These are phyloP conservation scores for Varroa destructor DNA, from an alignment of 1,140 invertebrate species.

Conservation along the genomic window DNA sequence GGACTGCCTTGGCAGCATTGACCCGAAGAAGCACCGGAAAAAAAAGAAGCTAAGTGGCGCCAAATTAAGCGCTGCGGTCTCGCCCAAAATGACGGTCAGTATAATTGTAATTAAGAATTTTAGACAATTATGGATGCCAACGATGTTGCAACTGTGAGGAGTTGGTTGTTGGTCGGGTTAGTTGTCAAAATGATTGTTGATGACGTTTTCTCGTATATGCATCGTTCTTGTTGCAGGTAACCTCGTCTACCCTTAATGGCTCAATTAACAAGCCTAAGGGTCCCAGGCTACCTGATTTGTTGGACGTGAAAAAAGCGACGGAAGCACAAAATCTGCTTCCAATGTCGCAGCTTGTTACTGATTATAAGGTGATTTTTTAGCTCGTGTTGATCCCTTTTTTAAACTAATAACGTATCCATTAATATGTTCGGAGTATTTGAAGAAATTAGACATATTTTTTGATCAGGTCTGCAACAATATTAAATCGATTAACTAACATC, in stretches of 20 bases:
- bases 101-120: no score
- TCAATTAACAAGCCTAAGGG: conserved; percentile 18
- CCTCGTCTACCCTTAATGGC: conserved; percentile 22
- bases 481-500: no score
- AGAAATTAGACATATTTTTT: no score
- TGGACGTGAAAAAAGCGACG: not conserved
- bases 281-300: conserved; percentile 10
- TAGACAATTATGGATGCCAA: no score
- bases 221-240: not conserved
- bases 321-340: not conserved
- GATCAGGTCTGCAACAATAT: no score
- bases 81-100: conserved; percentile 26
- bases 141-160: no score
- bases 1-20: conserved; percentile 21
- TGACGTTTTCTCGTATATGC: no score
- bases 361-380: not conserved
- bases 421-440: no score
- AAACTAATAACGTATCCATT: no score
- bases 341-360: not conserved
- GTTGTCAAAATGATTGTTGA: no score
- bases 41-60: not conserved
- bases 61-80: not conserved
- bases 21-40: conserved; percentile 11
- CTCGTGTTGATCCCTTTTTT: no score
- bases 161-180: no score